Base-by-base conservation (phyloP, 2,113 vertebrate genomes). In the Pipra filicauda region DNA sequence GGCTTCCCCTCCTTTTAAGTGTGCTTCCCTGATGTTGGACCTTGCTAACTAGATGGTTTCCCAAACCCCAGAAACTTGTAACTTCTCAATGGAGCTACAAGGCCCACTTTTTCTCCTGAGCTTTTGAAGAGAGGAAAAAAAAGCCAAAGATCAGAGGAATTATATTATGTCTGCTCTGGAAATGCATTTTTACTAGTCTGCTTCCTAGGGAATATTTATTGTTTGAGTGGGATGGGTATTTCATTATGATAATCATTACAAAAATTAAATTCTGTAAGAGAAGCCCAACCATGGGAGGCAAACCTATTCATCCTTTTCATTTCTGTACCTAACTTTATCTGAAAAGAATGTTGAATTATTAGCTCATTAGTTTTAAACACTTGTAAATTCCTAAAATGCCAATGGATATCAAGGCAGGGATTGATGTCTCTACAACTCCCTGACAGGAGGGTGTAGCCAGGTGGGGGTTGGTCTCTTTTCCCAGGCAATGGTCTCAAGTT, bases 381-480 rank as follows among this genome's bases (percentile, higher is more conserved):
- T 88, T 91, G 51, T n/a, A 90, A 91, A 95, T 95, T 91, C 75
- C 82, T 77, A 85, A 94, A 93, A 88, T 79, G 41, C 26, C 91
- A 93, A 90, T 52, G 64, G 54, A 58, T 28, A 66, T 61, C 37
- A 92, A 64, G 66, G 15, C 4, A 75, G 41, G 70, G 54, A 82
- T 61, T 92, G 30, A 39, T 39, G 39, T 39, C 39, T 39, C 39
- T 39, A 39, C 39, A 39, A 39, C 39, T 39, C 39, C 39, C 39
- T 39, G 39, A 39, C 39, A 39, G 39, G 39, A 39, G 39, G 39
- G 10, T 11, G 39, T 11, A 39, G 39, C 39, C 39, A 39, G 39
- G 37, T 37, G 37, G 37, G 37, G 37, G 39, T 39, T 39, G 39
- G 39, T 39, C 39, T 39, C 39, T 39, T 39, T 39, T 39, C 39